Conservation (phyloP, 2,797 vertebrate species). For the Sciaenops ocellatus region DNA sequence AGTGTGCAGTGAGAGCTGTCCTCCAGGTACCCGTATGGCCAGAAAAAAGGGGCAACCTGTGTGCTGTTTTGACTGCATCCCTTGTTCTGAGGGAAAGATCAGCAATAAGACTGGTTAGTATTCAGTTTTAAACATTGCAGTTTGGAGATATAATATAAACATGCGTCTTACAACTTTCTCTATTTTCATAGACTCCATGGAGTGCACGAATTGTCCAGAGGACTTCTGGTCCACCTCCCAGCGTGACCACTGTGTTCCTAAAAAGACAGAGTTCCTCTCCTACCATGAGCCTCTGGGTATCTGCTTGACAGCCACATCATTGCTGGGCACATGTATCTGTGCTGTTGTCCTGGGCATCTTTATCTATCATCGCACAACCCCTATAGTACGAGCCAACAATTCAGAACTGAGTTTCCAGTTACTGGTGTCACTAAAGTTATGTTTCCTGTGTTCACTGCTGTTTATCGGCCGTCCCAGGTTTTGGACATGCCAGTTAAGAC, state of each 20-base stretch:
- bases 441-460: slow-evolving; percentile 73
- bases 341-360: slow-evolving; percentile 63
- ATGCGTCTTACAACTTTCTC: neutral
- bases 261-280: slow-evolving; percentile 76
- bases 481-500: slow-evolving; percentile 60
- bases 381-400: slow-evolving; percentile 75
- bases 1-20: slow-evolving; percentile 82
- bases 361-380: slow-evolving; percentile 52
- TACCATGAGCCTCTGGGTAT: slow-evolving; percentile 3
- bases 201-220: slow-evolving; percentile 66
- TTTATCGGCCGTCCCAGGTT: slow-evolving; percentile 72
- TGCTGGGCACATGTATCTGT: slow-evolving; percentile 57
- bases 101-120: slow-evolving; percentile 79
- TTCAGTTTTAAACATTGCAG: accelerated
- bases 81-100: slow-evolving; percentile 80
- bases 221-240: slow-evolving; percentile 53
- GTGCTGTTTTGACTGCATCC: slow-evolving; percentile 83
- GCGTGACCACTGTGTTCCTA: slow-evolving; percentile 66
- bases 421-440: slow-evolving; percentile 50
- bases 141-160: neutral
- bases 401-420: slow-evolving; percentile 73
- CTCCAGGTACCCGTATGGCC: slow-evolving; percentile 76
- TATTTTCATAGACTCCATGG: slow-evolving; percentile 64
- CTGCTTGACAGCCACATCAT: slow-evolving; percentile 8
- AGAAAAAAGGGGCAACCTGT: slow-evolving; percentile 69